These are phyloP conservation scores for Zaprionus ornatus DNA, from an alignment of 1,140 invertebrate genomes.

Conservation along the genomic window DNA sequence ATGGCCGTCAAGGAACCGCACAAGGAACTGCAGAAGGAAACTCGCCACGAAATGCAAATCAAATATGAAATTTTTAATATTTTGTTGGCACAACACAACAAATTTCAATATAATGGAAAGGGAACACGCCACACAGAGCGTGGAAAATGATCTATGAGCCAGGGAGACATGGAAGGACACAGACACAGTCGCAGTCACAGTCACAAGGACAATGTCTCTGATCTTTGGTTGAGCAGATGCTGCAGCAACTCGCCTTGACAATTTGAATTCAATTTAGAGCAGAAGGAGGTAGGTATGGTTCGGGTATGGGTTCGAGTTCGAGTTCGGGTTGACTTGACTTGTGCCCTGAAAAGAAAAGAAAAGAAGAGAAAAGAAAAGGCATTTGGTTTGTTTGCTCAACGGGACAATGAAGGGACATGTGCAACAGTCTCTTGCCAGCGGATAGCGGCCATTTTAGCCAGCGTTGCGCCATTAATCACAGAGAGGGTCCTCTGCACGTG, in stretches of 20 bases:
- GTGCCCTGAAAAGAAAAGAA: constrained; percentile 43
- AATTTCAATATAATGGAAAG: constrained; percentile 71
- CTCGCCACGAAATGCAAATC: constrained; percentile 61
- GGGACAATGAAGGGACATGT: constrained; percentile 75
- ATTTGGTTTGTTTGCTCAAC: constrained; percentile 63
- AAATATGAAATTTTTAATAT: constrained; percentile 83
- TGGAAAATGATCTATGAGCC: constrained; percentile 78
- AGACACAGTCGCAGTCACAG: background rate
- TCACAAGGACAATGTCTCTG: constrained; percentile 56
- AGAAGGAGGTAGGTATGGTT: constrained; percentile 16
- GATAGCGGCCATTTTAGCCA: constrained; percentile 54
- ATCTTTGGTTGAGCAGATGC: constrained; percentile 80
- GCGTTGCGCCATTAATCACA: constrained; percentile 64
- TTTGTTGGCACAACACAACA: constrained; percentile 83
- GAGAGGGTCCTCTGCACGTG: constrained; percentile 58
- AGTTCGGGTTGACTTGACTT: constrained; percentile 66
- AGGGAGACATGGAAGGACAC: constrained; percentile 18
- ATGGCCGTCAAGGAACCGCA: background rate
- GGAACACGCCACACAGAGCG: constrained; percentile 53
- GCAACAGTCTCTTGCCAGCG: constrained; percentile 43
- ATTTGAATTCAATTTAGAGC: constrained; percentile 83
- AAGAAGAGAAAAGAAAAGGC: constrained; percentile 35
- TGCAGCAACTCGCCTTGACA: constrained; percentile 56
- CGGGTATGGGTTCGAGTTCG: background rate
- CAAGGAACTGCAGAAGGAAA: constrained; percentile 3